Evolutionary conservation across 2,888 invertebrate species (phyloP).

Genomic region (Cephus sareptanus): DNA sequence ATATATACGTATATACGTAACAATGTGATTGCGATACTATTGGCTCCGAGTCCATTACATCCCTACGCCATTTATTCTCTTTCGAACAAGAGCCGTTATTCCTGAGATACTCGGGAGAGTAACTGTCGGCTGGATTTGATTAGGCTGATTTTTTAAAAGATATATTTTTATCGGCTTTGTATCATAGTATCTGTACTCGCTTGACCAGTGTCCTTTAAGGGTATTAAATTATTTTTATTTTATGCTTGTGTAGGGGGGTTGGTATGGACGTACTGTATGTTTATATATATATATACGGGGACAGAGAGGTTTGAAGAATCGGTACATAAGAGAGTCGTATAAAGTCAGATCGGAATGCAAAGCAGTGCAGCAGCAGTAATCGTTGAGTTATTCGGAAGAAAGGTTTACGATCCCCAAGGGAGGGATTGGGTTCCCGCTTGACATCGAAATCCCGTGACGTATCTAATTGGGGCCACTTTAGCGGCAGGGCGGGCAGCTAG

Average conservation of each 20-base stretch:
- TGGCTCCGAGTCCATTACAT: background rate
- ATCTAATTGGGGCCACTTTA: constrained; percentile 65
- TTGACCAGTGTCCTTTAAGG: background rate
- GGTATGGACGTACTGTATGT: background rate
- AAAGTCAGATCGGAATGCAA: background rate
- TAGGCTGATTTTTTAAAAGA: background rate
- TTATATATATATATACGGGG: background rate
- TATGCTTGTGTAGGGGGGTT: background rate
- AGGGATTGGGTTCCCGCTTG: constrained; percentile 49
- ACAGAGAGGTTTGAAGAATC: background rate
- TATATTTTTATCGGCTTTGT: background rate
- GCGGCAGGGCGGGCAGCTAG: constrained; percentile 47
- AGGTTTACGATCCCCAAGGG: constrained; percentile 45
- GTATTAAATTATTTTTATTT: background rate
- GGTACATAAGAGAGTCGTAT: background rate
- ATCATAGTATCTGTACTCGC: background rate
- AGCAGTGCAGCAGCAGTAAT: constrained; percentile 10
- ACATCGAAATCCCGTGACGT: constrained; percentile 64
- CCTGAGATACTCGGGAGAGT: background rate
- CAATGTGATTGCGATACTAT: background rate
- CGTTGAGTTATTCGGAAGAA: constrained; percentile 24
- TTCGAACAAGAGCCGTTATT: background rate
- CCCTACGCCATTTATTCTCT: background rate
- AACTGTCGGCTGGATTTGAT: background rate
- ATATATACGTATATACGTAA: background rate